These are phyloP conservation scores for Manacus vitellinus DNA, from an alignment of 2,113 vertebrate species.

Conservation along the genomic window DNA sequence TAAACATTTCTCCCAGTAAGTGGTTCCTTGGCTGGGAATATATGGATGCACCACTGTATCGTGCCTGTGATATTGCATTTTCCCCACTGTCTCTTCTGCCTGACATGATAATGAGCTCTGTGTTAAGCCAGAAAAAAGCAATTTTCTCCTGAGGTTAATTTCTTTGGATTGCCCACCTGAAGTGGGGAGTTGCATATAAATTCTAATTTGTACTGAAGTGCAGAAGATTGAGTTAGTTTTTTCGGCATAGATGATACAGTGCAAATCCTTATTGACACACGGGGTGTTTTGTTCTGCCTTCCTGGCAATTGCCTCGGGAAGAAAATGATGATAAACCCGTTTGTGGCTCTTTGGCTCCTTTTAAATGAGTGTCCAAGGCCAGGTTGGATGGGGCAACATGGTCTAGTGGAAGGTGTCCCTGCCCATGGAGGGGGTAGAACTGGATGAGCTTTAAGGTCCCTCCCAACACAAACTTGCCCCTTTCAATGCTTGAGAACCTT, in stretches of 20 bases:
- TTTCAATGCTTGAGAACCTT: accelerated
- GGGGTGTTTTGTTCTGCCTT: neutral
- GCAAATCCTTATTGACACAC: conserved; percentile 24
- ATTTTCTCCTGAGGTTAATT: conserved; percentile 69
- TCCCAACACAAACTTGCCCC: neutral
- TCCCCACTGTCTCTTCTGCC: conserved; percentile 47
- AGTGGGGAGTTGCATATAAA: conserved; percentile 51
- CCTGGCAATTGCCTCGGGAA: neutral
- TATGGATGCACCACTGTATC: neutral
- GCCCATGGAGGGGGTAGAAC: neutral
- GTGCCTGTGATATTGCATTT: conserved; percentile 23
- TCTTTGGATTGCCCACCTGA: conserved; percentile 48
- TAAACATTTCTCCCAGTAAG: neutral
- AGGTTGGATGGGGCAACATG: neutral
- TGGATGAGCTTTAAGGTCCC: accelerated
- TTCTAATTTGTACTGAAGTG: conserved; percentile 50
- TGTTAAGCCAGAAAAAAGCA: conserved; percentile 63
- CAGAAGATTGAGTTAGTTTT: conserved; percentile 12
- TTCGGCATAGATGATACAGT: conserved; percentile 9
- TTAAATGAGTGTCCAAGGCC: neutral
- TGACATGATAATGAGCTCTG: conserved; percentile 57
- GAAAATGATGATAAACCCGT: neutral
- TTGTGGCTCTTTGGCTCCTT: neutral
- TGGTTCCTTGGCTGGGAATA: neutral
- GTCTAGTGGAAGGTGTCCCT: neutral